A percentile compares a stretch with the other conserved stretches of the same genome.
phyloP scores from a whole-genome alignment of 2,888 invertebrate genomes.

The Dione vanillae region DNA sequence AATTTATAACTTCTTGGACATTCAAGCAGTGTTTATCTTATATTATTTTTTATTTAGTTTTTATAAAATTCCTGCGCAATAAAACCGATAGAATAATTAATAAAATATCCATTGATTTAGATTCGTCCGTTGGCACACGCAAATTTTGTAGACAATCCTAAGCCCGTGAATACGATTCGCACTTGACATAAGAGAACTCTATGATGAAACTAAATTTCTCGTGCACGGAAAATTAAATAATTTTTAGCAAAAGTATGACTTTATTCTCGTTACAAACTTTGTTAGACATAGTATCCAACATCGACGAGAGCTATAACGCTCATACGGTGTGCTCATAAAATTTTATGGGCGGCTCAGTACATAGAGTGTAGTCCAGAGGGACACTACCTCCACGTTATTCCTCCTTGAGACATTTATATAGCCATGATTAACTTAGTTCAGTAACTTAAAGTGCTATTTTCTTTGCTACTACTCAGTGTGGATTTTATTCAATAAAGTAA shows the following conservation, averaged over 20 bases:
- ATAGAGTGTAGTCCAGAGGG: slow-evolving; percentile 67
- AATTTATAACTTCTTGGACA: too few relatives aligned
- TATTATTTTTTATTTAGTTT: too few relatives aligned
- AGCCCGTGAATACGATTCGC: too few relatives aligned
- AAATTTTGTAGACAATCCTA: too few relatives aligned
- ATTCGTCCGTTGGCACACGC: too few relatives aligned
- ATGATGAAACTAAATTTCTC: background rate
- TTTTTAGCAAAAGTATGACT: slow-evolving; percentile 39
- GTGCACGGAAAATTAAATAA: background rate
- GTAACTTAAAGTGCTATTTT: slow-evolving; percentile 37
- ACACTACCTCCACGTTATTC: slow-evolving; percentile 64
- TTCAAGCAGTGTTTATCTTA: too few relatives aligned
- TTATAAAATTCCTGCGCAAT: too few relatives aligned
- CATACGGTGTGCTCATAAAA: slow-evolving; percentile 77
- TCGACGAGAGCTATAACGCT: slow-evolving; percentile 74
- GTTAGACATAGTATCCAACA: slow-evolving; percentile 68
- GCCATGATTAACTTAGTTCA: slow-evolving; percentile 79
- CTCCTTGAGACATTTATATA: slow-evolving; percentile 71
- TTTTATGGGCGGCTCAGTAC: slow-evolving; percentile 62
- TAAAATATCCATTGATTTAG: too few relatives aligned
- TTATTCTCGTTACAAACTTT: slow-evolving; percentile 63
- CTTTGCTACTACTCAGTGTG: background rate
- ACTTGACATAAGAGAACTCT: background rate
- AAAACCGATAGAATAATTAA: too few relatives aligned
- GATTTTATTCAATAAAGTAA: too few relatives aligned